Conservation (phyloP, 1,140 invertebrate species). For the Dinoponera quadriceps region DNA sequence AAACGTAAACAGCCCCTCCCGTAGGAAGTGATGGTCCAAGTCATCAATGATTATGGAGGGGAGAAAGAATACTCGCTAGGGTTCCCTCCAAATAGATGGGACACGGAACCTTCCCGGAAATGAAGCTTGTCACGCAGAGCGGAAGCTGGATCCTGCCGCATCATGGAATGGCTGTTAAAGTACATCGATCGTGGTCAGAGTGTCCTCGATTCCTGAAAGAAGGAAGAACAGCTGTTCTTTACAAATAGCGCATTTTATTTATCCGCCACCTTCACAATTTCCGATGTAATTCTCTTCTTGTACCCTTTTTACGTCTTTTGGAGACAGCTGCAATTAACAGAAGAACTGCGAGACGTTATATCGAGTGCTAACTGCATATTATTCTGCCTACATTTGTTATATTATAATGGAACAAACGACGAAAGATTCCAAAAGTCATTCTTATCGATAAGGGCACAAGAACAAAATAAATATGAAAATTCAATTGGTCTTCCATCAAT, state of each 20-base stretch:
- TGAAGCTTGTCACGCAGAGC: slow-evolving; percentile 66
- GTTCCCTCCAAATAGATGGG: slow-evolving; percentile 62
- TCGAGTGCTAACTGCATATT: too few relatives aligned
- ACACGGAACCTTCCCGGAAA: slow-evolving; percentile 66
- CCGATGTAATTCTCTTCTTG: neutral
- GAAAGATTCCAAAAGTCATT: neutral
- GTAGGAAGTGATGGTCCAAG: slow-evolving; percentile 62
- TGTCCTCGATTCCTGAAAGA: neutral
- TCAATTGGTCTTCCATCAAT: neutral
- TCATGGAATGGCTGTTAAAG: slow-evolving; percentile 60
- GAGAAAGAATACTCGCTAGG: slow-evolving; percentile 61
- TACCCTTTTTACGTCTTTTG: neutral
- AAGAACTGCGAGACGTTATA: too few relatives aligned
- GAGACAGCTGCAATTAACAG: neutral
- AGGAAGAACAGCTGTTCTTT: slow-evolving; percentile 2
- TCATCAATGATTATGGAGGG: slow-evolving; percentile 46
- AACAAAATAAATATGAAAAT: slow-evolving; percentile 43
- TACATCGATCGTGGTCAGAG: slow-evolving; percentile 39
- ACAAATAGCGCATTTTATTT: neutral
- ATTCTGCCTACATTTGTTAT: neutral
- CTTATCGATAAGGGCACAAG: neutral
- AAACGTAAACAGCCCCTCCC: slow-evolving; percentile 60
- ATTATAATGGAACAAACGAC: neutral
- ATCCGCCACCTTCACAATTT: too few relatives aligned
- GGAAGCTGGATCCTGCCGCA: slow-evolving; percentile 62